These are phyloP conservation scores for Caenorhabditis becei DNA, from an alignment of 2,888 invertebrate species.

Conservation along the genomic window DNA sequence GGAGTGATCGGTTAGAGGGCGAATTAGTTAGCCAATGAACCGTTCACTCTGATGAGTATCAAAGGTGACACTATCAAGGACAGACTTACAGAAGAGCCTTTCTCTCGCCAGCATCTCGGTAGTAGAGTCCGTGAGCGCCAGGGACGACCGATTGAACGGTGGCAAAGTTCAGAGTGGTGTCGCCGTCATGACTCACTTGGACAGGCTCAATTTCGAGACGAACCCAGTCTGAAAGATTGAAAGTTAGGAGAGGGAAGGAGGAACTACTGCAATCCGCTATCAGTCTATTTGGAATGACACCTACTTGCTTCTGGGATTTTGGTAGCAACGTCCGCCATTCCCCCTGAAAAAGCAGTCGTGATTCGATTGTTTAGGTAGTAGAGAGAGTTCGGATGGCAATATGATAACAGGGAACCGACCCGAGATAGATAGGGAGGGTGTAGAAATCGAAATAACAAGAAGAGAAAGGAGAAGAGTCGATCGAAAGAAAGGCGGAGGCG, in stretches of 20 bases:
- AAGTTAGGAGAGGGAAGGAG: background rate
- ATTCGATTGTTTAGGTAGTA: conserved; percentile 15
- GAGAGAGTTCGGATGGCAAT: conserved; percentile 30
- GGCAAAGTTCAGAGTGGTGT: conserved; percentile 70
- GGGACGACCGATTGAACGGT: conserved; percentile 75
- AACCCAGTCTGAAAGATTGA: conserved; percentile 69
- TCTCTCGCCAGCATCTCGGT: conserved; percentile 70
- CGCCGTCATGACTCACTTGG: conserved; percentile 69
- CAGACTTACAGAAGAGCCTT: conserved; percentile 70
- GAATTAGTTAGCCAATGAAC: conserved; percentile 37
- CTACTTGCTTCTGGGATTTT: conserved; percentile 61
- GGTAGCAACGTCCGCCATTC: conserved; percentile 59
- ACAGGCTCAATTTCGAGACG: conserved; percentile 74
- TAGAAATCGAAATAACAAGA: conserved; percentile 47
- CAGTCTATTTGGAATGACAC: conserved; percentile 13
- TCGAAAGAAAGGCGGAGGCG: conserved; percentile 13
- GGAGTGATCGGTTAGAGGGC: conserved; percentile 9
- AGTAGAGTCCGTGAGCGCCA: conserved; percentile 76
- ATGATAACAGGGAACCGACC: conserved; percentile 31
- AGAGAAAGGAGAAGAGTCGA: conserved; percentile 25
- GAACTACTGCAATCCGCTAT: too few species aligned
- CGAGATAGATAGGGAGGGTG: conserved; percentile 21
- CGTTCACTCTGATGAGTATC: conserved; percentile 29
- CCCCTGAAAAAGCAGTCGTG: conserved; percentile 42
- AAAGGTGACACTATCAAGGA: conserved; percentile 38